Evolutionary conservation across 2,888 invertebrate genomes (phyloP).

Genomic region (Phasia obesa): DNA sequence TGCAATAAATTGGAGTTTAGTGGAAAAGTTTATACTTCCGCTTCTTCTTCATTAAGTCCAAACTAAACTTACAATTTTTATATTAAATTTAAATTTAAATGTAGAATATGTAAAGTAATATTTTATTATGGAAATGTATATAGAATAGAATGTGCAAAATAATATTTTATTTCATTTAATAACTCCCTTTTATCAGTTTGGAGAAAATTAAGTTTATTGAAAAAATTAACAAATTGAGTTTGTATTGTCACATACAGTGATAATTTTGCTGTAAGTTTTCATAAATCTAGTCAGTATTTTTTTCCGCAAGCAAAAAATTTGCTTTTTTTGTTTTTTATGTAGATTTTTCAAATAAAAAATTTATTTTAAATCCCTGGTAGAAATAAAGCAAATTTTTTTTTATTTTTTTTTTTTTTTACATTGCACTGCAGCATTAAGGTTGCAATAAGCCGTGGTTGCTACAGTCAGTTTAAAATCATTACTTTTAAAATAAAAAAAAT

Average conservation of each 20-base stretch:
- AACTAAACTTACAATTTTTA: neutral
- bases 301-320: too few relatives aligned
- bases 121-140: too few relatives aligned
- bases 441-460: too few relatives aligned
- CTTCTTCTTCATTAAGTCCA: constrained; percentile 2
- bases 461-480: too few relatives aligned
- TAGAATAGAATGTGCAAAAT: neutral
- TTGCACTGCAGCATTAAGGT: neutral
- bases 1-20: constrained; percentile 29
- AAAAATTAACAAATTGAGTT: neutral
- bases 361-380: constrained; percentile 23
- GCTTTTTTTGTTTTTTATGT: constrained; percentile 1
- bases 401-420: neutral
- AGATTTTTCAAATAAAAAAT: constrained; percentile 5
- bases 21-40: constrained; percentile 22
- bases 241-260: neutral
- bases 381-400: constrained; percentile 2
- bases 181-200: neutral
- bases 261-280: neutral
- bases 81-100: neutral
- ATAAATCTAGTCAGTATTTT: constrained; percentile 9
- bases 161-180: neutral
- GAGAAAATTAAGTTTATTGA: constrained; percentile 2
- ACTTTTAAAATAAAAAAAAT: too few relatives aligned
- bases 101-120: neutral